These are phyloP conservation scores for Orcinus orca DNA, from an alignment of 2,113 vertebrate species.

Conservation along the genomic window DNA sequence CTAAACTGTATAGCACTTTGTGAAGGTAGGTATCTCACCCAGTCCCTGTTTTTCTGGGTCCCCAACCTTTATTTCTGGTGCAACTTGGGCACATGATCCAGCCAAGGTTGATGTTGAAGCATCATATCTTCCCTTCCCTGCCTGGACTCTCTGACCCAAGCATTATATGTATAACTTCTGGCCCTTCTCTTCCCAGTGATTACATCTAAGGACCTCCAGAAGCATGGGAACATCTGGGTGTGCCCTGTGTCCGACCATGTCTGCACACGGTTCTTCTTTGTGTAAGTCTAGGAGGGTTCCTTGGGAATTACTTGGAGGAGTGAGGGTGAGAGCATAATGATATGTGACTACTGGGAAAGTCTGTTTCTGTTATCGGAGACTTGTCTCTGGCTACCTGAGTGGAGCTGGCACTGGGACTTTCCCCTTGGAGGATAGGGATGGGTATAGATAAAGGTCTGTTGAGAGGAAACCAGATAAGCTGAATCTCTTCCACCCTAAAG, in stretches of 20 bases:
- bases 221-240: constrained; percentile 99
- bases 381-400: neutral
- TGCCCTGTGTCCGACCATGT: constrained; percentile 98
- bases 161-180: neutral
- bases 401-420: neutral
- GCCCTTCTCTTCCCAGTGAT: constrained; percentile 87
- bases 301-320: neutral
- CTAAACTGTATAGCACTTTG: constrained; percentile 99
- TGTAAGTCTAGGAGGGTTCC: constrained; percentile 86
- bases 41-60: neutral
- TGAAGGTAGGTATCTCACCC: constrained; percentile 88
- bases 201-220: constrained; percentile 99
- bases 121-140: neutral
- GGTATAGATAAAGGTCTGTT: neutral
- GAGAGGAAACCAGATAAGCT: neutral
- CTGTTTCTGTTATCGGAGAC: neutral
- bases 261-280: constrained; percentile 99
- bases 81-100: neutral
- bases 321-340: neutral
- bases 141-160: neutral
- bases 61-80: neutral
- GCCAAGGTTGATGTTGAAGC: neutral
- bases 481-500: neutral
- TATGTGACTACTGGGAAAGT: neutral
- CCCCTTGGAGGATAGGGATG: neutral